Evolutionary conservation across 2,113 vertebrate species (phyloP).

Genomic region (Sigmodon hispidus): DNA sequence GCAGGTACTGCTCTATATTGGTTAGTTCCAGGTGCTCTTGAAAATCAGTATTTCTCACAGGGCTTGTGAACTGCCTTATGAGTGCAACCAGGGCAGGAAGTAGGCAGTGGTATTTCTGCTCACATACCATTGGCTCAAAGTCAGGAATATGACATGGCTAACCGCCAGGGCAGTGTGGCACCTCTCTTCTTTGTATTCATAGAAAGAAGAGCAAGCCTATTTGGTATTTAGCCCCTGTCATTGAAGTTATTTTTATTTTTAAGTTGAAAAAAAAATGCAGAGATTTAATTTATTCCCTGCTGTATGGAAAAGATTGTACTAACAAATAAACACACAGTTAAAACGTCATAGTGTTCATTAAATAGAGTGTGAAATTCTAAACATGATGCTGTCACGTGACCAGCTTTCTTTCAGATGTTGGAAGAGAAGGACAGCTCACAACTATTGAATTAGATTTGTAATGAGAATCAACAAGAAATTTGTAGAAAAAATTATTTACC

Average conservation of each 20-base stretch:
- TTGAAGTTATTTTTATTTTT: neutral
- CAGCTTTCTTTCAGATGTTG: slow-evolving; percentile 19
- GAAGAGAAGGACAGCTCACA: neutral
- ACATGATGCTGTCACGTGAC: neutral
- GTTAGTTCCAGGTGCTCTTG: neutral
- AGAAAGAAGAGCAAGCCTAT: neutral
- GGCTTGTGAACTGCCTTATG: neutral
- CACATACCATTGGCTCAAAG: neutral
- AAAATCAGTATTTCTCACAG: neutral
- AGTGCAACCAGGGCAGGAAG: neutral
- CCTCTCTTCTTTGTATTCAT: neutral
- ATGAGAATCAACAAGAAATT: neutral
- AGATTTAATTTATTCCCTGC: slow-evolving; percentile 24
- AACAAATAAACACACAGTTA: slow-evolving; percentile 33
- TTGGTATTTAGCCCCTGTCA: neutral
- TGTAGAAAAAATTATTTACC: neutral
- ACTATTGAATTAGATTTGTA: slow-evolving; percentile 29
- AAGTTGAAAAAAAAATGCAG: slow-evolving; percentile 33
- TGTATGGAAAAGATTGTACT: neutral
- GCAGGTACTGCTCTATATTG: neutral
- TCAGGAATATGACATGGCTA: neutral
- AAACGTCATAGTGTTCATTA: slow-evolving; percentile 10
- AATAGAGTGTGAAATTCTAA: neutral
- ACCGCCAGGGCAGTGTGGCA: neutral
- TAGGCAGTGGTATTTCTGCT: slow-evolving; percentile 44